Evolutionary conservation across 2,888 invertebrate species (phyloP).

Genomic region (Xestia c-nigrum): DNA sequence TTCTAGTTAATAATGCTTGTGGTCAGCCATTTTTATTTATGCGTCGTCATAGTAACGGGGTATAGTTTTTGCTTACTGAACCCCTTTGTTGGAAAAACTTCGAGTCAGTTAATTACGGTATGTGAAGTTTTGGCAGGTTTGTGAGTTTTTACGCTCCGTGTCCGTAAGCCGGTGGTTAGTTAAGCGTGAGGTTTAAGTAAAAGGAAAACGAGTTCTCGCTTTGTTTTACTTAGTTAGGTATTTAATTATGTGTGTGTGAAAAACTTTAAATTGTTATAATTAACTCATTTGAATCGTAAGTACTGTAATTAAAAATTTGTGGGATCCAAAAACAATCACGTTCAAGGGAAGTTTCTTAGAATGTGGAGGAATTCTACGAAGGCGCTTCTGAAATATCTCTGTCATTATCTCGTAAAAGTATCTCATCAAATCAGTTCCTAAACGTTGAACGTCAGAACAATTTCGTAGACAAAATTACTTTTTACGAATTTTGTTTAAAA

Average conservation of each 20-base stretch:
- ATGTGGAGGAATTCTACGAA: neutral
- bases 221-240: conserved; percentile 47
- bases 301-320: conserved; percentile 17
- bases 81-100: conserved; percentile 81
- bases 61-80: conserved; percentile 76
- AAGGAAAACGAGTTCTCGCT: conserved; percentile 57
- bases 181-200: conserved; percentile 57
- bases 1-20: conserved; percentile 63
- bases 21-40: conserved; percentile 61
- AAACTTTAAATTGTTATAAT: conserved; percentile 25
- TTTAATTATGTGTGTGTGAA: conserved; percentile 42
- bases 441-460: neutral
- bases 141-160: conserved; percentile 71
- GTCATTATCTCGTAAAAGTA: neutral
- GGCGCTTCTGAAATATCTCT: neutral
- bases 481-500: neutral
- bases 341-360: neutral
- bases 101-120: conserved; percentile 81
- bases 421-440: conserved; percentile 1
- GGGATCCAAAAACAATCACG: neutral
- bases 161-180: conserved; percentile 50
- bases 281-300: conserved; percentile 3
- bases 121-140: conserved; percentile 76
- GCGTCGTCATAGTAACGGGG: conserved; percentile 80
- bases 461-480: neutral